These are phyloP conservation scores for Tineola bisselliella DNA, from an alignment of 2,888 invertebrate species.

Conservation along the genomic window DNA sequence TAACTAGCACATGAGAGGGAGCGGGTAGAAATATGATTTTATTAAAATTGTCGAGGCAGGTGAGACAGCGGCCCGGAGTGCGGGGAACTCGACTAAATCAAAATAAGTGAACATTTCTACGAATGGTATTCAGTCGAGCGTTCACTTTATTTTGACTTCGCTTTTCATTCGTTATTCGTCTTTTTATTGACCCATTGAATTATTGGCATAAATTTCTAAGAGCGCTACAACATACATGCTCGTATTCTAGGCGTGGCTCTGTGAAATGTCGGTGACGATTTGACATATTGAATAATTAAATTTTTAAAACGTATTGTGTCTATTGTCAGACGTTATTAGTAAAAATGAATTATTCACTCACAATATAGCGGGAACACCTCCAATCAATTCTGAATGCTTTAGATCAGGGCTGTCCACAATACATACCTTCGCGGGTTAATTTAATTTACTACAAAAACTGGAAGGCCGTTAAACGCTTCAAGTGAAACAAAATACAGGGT, in stretches of 20 bases:
- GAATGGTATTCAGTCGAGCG: conserved; percentile 29
- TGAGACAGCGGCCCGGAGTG: conserved; percentile 22
- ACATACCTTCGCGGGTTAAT: no score
- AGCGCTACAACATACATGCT: background rate
- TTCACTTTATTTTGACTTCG: conserved; percentile 26
- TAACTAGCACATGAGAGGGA: background rate
- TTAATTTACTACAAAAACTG: no score
- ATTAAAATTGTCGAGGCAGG: conserved; percentile 46
- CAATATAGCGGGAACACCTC: no score
- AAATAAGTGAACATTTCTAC: conserved; percentile 44
- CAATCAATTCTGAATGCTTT: no score
- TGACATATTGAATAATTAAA: background rate
- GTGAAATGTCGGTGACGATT: background rate
- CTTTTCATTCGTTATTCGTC: conserved; percentile 20
- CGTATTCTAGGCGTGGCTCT: background rate
- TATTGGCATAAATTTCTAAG: conserved; percentile 31
- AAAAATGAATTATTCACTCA: no score
- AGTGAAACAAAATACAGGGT: no score
- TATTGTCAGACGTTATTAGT: no score
- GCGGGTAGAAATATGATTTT: conserved; percentile 35
- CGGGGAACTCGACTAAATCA: conserved; percentile 23
- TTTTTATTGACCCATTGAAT: conserved; percentile 48
- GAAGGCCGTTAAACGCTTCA: no score
- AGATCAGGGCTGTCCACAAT: no score
- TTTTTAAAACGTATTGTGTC: no score